phyloP scores from a whole-genome alignment of 2,888 invertebrate species.

The Halictus ligatus region DNA sequence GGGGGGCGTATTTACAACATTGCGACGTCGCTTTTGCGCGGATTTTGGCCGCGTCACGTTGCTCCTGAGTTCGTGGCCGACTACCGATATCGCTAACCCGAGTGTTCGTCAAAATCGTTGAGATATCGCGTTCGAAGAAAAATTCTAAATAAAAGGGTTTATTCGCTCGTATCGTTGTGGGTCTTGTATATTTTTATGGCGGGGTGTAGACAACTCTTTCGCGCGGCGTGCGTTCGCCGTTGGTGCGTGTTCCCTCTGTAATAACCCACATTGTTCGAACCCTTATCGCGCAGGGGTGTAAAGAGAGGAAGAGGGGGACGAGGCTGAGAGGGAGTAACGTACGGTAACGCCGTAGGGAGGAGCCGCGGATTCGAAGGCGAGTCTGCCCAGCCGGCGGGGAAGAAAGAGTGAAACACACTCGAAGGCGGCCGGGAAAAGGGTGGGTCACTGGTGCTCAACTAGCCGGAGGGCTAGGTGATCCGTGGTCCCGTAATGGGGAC shows the following conservation, averaged over 20 bases:
- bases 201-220: slow-evolving; percentile 21
- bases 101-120: no score
- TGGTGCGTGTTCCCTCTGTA: slow-evolving; percentile 43
- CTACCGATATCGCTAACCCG: no score
- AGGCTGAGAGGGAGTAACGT: slow-evolving; percentile 30
- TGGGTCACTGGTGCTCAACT: slow-evolving; percentile 58
- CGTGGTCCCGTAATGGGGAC: slow-evolving; percentile 58
- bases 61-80: not conserved
- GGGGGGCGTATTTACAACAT: not conserved
- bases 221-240: not conserved
- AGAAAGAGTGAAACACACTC: slow-evolving; percentile 42
- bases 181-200: not conserved
- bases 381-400: slow-evolving; percentile 3
- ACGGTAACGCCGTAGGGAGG: not conserved
- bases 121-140: no score
- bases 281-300: slow-evolving; percentile 48
- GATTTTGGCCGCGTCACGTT: not conserved
- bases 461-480: slow-evolving; percentile 54
- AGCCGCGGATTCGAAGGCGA: slow-evolving; percentile 39
- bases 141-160: no score
- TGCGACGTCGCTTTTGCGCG: no score
- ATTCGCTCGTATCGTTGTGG: not conserved
- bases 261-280: slow-evolving; percentile 59
- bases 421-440: slow-evolving; percentile 42
- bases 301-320: not conserved